phyloP scores from a whole-genome alignment of 2,888 invertebrate genomes.

The Neuroscelio doddi region DNA sequence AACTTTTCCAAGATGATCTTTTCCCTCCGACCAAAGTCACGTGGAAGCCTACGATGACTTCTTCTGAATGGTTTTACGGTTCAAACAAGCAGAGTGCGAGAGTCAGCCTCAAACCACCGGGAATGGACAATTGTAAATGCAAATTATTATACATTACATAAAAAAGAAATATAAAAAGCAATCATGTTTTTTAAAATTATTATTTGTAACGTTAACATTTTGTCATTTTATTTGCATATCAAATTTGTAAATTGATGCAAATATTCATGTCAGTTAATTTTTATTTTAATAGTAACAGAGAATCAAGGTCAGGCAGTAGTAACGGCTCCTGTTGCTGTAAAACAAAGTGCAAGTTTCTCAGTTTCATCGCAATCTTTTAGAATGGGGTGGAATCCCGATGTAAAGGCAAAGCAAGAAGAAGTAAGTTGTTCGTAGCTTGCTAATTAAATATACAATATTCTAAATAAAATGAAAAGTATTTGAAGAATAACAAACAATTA shows the following conservation, averaged over 20 bases:
- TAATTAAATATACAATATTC: no score
- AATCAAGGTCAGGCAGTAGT: conserved; percentile 72
- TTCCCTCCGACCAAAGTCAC: conserved; percentile 93
- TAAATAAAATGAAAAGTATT: no score
- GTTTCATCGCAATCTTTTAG: conserved; percentile 73
- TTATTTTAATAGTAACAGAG: conserved; percentile 68
- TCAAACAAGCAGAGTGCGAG: conserved; percentile 77
- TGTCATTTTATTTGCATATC: no score
- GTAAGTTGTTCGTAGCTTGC: conserved; percentile 58
- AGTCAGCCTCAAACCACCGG: conserved; percentile 86
- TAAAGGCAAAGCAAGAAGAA: conserved; percentile 73
- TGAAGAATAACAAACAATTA: no score
- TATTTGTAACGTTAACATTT: no score
- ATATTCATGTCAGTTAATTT: neutral
- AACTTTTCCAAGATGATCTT: conserved; percentile 97
- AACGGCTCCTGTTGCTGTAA: conserved; percentile 68
- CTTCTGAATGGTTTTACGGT: conserved; percentile 86
- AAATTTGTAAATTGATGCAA: no score
- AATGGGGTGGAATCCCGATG: conserved; percentile 74
- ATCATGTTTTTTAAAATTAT: no score
- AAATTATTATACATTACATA: no score
- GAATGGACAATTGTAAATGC: conserved; percentile 87
- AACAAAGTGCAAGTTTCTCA: conserved; percentile 73
- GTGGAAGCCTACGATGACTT: conserved; percentile 85
- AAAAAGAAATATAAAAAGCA: no score